These are phyloP conservation scores for Morpho deidamia DNA, from an alignment of 2,888 invertebrate genomes.

Conservation along the genomic window DNA sequence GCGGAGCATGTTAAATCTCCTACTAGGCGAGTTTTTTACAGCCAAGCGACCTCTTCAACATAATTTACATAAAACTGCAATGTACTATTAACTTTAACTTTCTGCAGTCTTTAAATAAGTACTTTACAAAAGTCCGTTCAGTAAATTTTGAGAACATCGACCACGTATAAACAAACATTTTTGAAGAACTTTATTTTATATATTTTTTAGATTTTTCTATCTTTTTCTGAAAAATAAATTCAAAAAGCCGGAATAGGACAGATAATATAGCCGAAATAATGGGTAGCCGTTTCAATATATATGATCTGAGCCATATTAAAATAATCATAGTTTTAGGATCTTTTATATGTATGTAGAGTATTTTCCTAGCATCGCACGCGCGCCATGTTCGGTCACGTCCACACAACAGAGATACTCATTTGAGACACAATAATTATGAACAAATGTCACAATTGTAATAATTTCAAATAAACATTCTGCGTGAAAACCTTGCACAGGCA, in stretches of 20 bases:
- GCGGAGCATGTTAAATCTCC: no score
- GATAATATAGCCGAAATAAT: constrained; percentile 1
- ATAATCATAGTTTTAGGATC: constrained; percentile 32
- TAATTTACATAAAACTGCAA: no score
- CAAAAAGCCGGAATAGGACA: neutral
- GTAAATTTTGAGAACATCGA: no score
- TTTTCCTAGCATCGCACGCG: constrained; percentile 33
- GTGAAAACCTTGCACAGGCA: constrained; percentile 24
- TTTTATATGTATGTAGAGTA: constrained; percentile 33
- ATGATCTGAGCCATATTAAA: constrained; percentile 31
- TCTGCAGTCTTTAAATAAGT: no score
- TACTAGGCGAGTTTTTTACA: no score
- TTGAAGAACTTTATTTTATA: no score
- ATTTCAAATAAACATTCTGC: constrained; percentile 40
- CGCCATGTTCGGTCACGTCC: constrained; percentile 16
- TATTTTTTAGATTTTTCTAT: no score
- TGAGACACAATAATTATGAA: constrained; percentile 51
- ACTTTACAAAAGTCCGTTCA: no score
- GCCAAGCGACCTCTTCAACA: no score
- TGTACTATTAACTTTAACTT: no score
- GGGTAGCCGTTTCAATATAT: constrained; percentile 16
- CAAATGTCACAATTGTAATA: constrained; percentile 59
- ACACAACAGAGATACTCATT: constrained; percentile 60
- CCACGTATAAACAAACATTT: no score
- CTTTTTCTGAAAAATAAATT: neutral